Percentiles rank a stretch among this genome's conserved stretches.
Conservation (phyloP, 2,888 invertebrate species). For the Timandra comae region DNA sequence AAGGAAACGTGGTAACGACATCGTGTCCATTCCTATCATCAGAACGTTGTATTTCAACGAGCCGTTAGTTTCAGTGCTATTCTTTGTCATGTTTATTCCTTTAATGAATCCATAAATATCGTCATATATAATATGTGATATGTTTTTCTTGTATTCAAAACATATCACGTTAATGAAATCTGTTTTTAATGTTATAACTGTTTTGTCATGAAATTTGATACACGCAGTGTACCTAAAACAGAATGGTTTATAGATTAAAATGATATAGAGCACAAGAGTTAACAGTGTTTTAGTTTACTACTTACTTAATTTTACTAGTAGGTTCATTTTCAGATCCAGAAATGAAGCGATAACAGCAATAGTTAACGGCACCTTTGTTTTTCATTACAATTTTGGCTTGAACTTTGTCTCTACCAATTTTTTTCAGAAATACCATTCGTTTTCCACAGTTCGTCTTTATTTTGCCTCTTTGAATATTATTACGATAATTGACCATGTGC, state of each 20-base stretch:
- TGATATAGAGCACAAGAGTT: no score
- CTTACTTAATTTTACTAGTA: neutral
- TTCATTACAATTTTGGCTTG: constrained; percentile 40
- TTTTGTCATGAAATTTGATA: constrained; percentile 34
- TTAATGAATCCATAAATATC: constrained; percentile 65
- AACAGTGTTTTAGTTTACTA: neutral
- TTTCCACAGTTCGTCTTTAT: constrained; percentile 37
- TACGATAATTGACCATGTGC: constrained; percentile 34
- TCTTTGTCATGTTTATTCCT: constrained; percentile 48
- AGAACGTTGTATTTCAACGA: constrained; percentile 75
- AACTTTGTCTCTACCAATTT: constrained; percentile 33
- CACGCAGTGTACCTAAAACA: constrained; percentile 48
- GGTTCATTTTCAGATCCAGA: constrained; percentile 24
- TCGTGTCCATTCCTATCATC: constrained; percentile 89
- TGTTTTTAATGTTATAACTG: constrained; percentile 36
- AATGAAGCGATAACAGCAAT: constrained; percentile 54
- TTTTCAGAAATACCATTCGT: constrained; percentile 49
- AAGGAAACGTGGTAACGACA: constrained; percentile 86
- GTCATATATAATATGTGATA: constrained; percentile 42
- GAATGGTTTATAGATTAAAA: no score
- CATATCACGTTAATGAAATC: constrained; percentile 59
- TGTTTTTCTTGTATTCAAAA: constrained; percentile 35
- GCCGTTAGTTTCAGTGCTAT: constrained; percentile 19
- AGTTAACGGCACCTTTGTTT: constrained; percentile 30
- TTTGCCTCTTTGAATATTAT: constrained; percentile 19